Evolutionary conservation across 2,888 invertebrate species (phyloP).

Genomic region (Argyra leucocephala): DNA sequence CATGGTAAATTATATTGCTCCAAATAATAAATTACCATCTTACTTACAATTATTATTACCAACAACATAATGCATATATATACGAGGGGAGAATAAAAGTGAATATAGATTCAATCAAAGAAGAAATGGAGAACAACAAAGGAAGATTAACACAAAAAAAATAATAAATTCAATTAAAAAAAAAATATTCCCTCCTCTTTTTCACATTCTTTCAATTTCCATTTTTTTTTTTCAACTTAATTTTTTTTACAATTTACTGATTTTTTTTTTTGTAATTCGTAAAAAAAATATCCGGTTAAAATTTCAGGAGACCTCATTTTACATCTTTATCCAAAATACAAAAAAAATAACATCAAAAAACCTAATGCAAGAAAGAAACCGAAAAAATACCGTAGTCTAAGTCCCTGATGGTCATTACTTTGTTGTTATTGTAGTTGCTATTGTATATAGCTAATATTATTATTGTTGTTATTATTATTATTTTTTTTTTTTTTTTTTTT

Average conservation of each 20-base stretch:
- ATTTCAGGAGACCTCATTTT: conserved; percentile 1
- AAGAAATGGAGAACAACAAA: too few relatives aligned
- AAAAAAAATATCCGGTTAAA: not conserved
- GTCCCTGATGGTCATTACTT: not conserved
- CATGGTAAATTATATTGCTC: conserved; percentile 1
- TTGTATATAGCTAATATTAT: not conserved
- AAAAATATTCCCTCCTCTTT: not conserved
- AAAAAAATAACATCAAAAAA: too few relatives aligned
- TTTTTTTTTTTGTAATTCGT: not conserved
- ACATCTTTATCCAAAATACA: not conserved
- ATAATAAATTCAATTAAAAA: too few relatives aligned
- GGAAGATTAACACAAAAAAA: too few relatives aligned
- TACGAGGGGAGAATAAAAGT: too few relatives aligned
- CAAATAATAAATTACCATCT: not conserved
- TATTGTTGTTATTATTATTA: not conserved
- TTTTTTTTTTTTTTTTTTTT: too few relatives aligned
- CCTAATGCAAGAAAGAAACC: not conserved
- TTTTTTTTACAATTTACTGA: not conserved
- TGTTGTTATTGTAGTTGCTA: too few relatives aligned
- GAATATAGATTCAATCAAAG: too few relatives aligned
- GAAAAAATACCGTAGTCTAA: not conserved
- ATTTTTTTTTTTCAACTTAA: not conserved
- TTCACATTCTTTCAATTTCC: not conserved
- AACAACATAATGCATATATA: too few relatives aligned
- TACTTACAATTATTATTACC: not conserved